Conservation (phyloP, 2,113 vertebrate species). For the Herpetotheres cachinnans region DNA sequence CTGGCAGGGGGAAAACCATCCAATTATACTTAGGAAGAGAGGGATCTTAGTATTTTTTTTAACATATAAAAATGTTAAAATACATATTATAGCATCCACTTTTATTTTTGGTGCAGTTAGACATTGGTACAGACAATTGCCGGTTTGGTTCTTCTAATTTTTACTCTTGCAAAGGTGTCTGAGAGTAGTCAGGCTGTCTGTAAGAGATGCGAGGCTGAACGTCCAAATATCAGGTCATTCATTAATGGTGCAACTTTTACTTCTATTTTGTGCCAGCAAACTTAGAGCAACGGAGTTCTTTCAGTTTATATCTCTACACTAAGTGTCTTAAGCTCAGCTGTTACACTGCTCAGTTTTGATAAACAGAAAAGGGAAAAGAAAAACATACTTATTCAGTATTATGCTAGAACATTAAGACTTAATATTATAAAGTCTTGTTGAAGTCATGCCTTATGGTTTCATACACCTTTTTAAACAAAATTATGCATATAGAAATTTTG, state of each 20-base stretch:
- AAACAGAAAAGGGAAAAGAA: neutral
- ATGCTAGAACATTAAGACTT: neutral
- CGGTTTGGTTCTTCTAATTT: neutral
- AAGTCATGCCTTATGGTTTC: neutral
- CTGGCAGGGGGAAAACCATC: neutral
- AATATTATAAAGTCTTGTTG: neutral
- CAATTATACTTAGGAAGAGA: neutral
- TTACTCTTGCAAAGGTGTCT: neutral
- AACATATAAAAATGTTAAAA: no score
- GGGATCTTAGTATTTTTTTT: neutral
- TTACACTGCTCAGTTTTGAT: neutral
- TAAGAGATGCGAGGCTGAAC: neutral
- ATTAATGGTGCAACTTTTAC: neutral
- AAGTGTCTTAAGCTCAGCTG: neutral
- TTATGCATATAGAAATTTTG: neutral
- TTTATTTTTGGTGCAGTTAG: neutral
- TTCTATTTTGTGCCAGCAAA: neutral
- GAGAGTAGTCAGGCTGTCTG: neutral
- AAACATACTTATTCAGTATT: neutral
- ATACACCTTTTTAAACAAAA: neutral
- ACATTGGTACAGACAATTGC: neutral
- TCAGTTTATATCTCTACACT: neutral
- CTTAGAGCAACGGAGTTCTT: neutral
- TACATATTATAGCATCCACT: no score
- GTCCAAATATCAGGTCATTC: neutral